Base-by-base conservation (phyloP, 1,140 invertebrate genomes). In the Drosophila parvula region DNA sequence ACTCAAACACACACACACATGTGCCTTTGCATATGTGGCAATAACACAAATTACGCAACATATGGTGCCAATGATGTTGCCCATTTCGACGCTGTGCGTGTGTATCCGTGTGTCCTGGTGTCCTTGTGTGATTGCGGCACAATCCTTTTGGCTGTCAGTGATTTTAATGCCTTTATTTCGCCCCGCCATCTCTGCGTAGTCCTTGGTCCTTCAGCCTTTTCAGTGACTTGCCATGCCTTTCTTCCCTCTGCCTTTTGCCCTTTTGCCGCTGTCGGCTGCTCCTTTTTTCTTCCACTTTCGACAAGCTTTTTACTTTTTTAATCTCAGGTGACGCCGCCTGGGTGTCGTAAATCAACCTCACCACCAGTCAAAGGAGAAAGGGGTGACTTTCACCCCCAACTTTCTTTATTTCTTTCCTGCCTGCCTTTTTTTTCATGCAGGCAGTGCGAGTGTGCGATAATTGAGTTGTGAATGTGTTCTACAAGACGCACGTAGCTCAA, bases 1-100 rank as follows among this genome's bases (percentile, higher is more conserved):
- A 63, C 68, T 48, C 40, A 36, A 44, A 56, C 30, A 44, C 34
- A 43, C 43, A 59, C n/a, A 14, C 45, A 48, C 62, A 63, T 47
- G 45, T 16, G 32, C 34, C 18, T 60, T 22, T 58, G 51, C 55
- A 55, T 65, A 53, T 62, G 70, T 79, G 79, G 84, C 89, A 90
- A 90, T 90, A 90, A 91, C 89, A 91, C 89, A 91, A 91, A 91
- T 91, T 91, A 91, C 90, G 82, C 89, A 91, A 77, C 89, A 91
- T 91, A 91, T 91, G 89, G 90, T 91, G 81, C 90, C 90, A 91
- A 91, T 91, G 90, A 91, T 89, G 81, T 83, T 88, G 81, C 74
- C 80, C 78, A 90, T 90, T 89, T 90, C 79, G 77, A 58, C 74
- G 41, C n/a, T 34, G 40, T 22, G 45, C 51, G 51, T 51, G 36